Conservation (phyloP, 1,140 invertebrate species). For the Cheumatopsyche charites region DNA sequence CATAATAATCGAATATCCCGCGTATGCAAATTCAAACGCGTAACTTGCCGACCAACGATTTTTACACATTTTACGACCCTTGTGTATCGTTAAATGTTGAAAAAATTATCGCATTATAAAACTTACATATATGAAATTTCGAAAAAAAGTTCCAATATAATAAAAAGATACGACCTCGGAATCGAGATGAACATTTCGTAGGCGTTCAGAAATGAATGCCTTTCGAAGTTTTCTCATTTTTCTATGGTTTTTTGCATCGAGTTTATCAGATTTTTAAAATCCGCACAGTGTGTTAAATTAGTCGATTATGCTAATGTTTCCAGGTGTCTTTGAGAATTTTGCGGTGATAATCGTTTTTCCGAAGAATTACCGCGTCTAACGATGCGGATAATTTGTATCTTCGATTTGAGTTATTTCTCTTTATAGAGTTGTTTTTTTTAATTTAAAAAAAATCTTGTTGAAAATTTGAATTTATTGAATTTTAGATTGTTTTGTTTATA, state of each 20-base stretch:
- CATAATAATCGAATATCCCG: neutral
- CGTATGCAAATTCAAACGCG: neutral
- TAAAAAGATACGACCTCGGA: conserved; percentile 3
- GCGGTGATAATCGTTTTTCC: no score
- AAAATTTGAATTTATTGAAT: no score
- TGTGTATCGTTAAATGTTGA: neutral
- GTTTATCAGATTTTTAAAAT: neutral
- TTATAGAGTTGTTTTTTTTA: no score
- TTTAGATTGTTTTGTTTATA: no score
- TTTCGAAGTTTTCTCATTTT: neutral
- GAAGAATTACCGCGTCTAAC: no score
- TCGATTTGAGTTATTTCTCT: no score
- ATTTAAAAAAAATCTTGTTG: no score
- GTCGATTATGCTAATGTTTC: conserved; percentile 15
- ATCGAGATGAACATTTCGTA: conserved; percentile 25
- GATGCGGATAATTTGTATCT: no score
- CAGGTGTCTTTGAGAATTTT: neutral
- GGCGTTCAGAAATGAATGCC: no score
- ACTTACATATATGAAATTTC: no score
- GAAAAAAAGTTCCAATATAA: no score
- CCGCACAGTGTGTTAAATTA: neutral
- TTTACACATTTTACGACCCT: neutral
- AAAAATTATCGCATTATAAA: neutral
- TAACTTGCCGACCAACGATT: neutral
- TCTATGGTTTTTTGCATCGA: neutral